phyloP scores from a whole-genome alignment of 2,888 invertebrate species.

The Anthrax anthrax region DNA sequence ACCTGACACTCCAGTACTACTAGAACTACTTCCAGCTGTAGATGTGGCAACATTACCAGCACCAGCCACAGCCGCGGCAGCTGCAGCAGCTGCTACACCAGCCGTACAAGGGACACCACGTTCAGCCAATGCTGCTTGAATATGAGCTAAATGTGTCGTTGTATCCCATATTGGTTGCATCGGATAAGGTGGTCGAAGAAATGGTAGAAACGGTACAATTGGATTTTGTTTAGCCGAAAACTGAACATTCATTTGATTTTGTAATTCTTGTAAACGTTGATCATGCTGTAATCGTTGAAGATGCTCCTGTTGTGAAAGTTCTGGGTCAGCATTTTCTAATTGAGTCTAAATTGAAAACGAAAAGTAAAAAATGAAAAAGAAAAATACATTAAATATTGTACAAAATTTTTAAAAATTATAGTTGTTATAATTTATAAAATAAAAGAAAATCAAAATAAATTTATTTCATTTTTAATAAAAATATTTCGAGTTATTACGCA shows the following conservation, averaged over 20 bases:
- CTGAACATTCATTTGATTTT: constrained; percentile 26
- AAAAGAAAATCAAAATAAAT: too few relatives aligned
- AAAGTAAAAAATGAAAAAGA: background rate
- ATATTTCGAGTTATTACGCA: too few relatives aligned
- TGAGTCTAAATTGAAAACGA: constrained; percentile 3
- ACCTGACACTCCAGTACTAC: constrained; percentile 14
- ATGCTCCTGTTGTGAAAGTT: constrained; percentile 24
- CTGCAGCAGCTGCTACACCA: constrained; percentile 8
- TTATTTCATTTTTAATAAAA: too few relatives aligned
- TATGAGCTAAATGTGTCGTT: constrained; percentile 57
- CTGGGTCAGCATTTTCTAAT: constrained; percentile 7
- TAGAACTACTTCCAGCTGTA: constrained; percentile 12
- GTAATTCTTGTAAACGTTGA: constrained; percentile 26
- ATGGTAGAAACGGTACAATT: constrained; percentile 22
- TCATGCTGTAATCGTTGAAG: constrained; percentile 26
- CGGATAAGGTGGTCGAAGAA: constrained; percentile 27
- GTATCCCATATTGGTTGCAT: constrained; percentile 36
- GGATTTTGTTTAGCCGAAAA: constrained; percentile 18
- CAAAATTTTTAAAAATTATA: too few relatives aligned
- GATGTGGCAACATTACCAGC: background rate
- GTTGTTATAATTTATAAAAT: too few relatives aligned
- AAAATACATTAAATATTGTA: background rate
- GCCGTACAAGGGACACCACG: constrained; percentile 18
- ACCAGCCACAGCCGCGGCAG: background rate
- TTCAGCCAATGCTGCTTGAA: constrained; percentile 34